Evolutionary conservation across 1,140 invertebrate genomes (phyloP), one percentile per base, ranked within the genome.

Genomic region (Asbolus verrucosus): DNA sequence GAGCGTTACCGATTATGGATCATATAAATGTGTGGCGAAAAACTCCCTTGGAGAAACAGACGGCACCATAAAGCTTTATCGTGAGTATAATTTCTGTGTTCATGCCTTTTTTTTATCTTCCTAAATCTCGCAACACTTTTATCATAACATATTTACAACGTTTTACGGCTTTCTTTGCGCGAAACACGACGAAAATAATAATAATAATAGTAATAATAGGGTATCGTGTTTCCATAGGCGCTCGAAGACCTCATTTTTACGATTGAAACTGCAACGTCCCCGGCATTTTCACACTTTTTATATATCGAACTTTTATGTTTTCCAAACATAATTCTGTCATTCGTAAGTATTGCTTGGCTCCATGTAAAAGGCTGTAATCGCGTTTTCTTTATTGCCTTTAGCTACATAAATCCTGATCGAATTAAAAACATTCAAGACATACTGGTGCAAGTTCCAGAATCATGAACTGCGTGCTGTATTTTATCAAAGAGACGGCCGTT

Each of bases 11-110:
- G 92, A 94, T 80, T 94, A 90, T 77, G 92, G 92, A 19, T 87
- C 88, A 4, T 94, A 94, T 78, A 90, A 91, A 78, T 97, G 95
- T 81, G 90, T 95, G 63, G 93, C 94, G 2, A 94, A 93, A 78
- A 97, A 97, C 81, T 91, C 91, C 1, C 83, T 97, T 5, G 95
- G 95, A 6, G 91, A 91, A 75, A 95, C 94, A 6, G 92, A 94
- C 81, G 94, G 93, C 71, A 91, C 88, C 30, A 95, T 97, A 74
- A 91, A 92, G 82, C 83, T 97, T 38, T 94, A 95, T 80, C 88
- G 95, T 96, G 81, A 87, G 79, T 80, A 65, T 68, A 72, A 50
- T 63, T 63, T 39, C 33, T 24, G n/a, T 15, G 33, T 6, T 39
- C 39, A 21, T 27, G 33, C 16, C 18, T 41, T 39, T 62, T n/a